Evolutionary conservation across 1,140 invertebrate genomes (phyloP), one percentile per base, ranked within the genome.

Genomic region (Cataglyphis hispanica): DNA sequence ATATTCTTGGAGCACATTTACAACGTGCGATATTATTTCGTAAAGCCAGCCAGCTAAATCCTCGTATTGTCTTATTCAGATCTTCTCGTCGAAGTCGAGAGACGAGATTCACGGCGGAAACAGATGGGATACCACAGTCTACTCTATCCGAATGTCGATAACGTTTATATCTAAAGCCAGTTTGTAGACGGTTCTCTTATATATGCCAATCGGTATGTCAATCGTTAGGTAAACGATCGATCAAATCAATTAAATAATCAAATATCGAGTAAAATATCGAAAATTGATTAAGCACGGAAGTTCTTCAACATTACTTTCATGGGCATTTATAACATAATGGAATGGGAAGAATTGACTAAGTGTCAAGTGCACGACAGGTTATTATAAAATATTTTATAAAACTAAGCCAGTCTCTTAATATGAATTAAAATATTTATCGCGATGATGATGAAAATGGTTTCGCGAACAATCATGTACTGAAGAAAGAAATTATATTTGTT

Each of bases 171-270:
- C 37, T 63, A 37, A 74, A 34, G 27, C 50, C 43, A 64, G 25
- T 27, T 63, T 34, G 43, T 37, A 5, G 40, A 83, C 60, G 58
- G 67, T 72, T 85, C 67, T 40, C 67, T 60, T 80, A 87, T 84
- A 69, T 31, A 25, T 63, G 87, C 67, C 87, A 75, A 89, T 89
- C 85, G 80, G 34, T 46, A 67, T 86, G 87, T 75, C 87, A 80
- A 89, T 80, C 85, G 85, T 25, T n/a, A 66, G 25, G 27, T 77
- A 63, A 53, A 56, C 74, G 74, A 60, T 80, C 86, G 58, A 83
- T 88, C 86, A 19, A 37, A 64, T 40, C n/a, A 1, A 60, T 37
- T 40, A 40, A 37, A 61, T 34, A 25, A 19, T 43, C 11, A n/a
- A 34, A 13, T n/a, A n/a, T n/a, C 31, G 72, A 37, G 10, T n/a